These are phyloP conservation scores for Tenthredo amoena DNA, from an alignment of 2,888 invertebrate species.

Conservation along the genomic window DNA sequence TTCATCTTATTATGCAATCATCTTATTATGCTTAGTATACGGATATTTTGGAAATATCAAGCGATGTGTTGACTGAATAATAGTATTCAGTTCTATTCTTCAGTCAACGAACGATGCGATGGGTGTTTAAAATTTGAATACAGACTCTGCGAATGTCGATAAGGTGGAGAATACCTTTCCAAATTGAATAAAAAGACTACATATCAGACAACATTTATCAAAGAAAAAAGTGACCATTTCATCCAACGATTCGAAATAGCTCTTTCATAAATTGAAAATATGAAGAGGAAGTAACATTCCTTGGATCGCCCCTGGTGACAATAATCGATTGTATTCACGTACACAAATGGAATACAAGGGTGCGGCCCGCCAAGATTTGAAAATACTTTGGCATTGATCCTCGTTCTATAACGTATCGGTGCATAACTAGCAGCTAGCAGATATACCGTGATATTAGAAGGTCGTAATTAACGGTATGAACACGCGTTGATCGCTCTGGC, in stretches of 20 bases:
- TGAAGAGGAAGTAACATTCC: background rate
- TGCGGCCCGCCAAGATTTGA: conserved; percentile 29
- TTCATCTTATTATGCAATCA: too few relatives aligned
- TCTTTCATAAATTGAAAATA: background rate
- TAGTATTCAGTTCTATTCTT: background rate
- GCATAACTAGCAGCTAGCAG: too few relatives aligned
- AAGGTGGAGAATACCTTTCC: background rate
- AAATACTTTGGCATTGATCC: conserved; percentile 37
- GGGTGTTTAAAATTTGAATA: background rate
- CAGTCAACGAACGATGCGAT: background rate
- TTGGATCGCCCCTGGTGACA: too few relatives aligned
- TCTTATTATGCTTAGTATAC: background rate
- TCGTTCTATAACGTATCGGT: background rate
- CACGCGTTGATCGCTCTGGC: background rate
- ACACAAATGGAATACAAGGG: background rate
- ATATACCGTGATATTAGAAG: conserved; percentile 24
- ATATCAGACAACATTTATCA: background rate
- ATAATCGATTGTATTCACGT: conserved; percentile 26
- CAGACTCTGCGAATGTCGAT: background rate
- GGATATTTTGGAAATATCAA: background rate
- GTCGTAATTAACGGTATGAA: conserved; percentile 35
- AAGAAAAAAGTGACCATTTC: background rate
- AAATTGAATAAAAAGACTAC: background rate
- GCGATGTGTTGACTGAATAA: background rate
- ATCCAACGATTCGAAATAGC: background rate